phyloP scores from a whole-genome alignment of 2,797 vertebrate genomes.

The Fistularia tabacaria region DNA sequence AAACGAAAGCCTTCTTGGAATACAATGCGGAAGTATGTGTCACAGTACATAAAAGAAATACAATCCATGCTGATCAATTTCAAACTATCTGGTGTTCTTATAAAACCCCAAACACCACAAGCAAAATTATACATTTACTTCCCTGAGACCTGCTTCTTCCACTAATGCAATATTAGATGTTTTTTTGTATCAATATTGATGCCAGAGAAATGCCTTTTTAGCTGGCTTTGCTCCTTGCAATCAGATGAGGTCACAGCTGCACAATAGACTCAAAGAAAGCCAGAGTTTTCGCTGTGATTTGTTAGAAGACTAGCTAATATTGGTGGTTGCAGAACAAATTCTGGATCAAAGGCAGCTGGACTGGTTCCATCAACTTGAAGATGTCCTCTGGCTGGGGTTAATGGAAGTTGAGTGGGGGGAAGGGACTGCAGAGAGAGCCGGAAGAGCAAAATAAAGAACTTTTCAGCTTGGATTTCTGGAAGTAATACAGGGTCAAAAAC shows the following conservation, averaged over 20 bases:
- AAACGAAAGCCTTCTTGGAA: not conserved
- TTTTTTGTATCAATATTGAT: constrained; percentile 41
- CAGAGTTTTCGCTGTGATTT: constrained; percentile 58
- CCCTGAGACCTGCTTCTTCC: constrained; percentile 25
- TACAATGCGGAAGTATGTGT: constrained; percentile 2
- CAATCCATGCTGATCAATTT: constrained; percentile 18
- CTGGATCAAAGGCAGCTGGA: constrained; percentile 71
- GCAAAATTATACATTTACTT: constrained; percentile 21
- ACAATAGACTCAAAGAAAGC: constrained; percentile 60
- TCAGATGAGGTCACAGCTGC: constrained; percentile 63
- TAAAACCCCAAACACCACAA: constrained; percentile 19
- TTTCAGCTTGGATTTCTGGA: constrained; percentile 67
- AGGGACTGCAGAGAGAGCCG: constrained; percentile 51
- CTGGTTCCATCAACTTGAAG: constrained; percentile 72
- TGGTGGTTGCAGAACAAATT: constrained; percentile 66
- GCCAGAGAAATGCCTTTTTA: constrained; percentile 59
- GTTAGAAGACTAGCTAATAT: constrained; percentile 69
- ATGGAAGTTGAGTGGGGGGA: constrained; percentile 69
- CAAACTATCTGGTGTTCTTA: constrained; percentile 26
- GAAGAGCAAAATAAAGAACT: constrained; percentile 69
- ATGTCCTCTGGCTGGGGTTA: constrained; percentile 74
- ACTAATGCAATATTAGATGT: constrained; percentile 25
- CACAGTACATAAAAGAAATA: constrained; percentile 7
- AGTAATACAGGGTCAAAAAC: constrained; percentile 70
- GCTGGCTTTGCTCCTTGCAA: constrained; percentile 49